These are phyloP conservation scores for Amphiprion percula DNA, from an alignment of 2,113 vertebrate genomes.

Conservation along the genomic window DNA sequence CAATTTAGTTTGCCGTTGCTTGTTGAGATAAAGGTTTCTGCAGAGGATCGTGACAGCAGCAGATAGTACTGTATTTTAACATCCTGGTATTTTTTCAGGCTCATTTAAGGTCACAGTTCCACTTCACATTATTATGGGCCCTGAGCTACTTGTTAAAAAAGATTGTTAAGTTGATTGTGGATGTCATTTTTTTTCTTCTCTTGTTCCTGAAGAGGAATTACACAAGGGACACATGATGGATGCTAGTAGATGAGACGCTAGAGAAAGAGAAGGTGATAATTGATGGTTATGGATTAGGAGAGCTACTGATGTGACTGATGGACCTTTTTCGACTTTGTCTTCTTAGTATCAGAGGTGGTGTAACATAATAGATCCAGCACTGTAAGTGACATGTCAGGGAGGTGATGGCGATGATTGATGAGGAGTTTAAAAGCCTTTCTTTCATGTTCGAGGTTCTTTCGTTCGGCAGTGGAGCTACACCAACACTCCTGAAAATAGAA, in stretches of 20 bases:
- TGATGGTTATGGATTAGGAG: conserved; percentile 31
- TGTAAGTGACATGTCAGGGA: conserved; percentile 29
- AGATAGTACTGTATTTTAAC: not conserved
- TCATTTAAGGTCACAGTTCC: conserved; percentile 9
- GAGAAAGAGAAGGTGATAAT: conserved; percentile 7
- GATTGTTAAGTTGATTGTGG: not conserved
- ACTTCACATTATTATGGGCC: not conserved
- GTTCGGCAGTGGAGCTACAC: not conserved
- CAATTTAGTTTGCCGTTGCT: conserved; percentile 5
- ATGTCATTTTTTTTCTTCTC: not conserved
- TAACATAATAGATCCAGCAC: conserved; percentile 24
- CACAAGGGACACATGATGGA: not conserved
- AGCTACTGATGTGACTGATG: conserved; percentile 14
- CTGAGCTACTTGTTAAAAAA: conserved; percentile 3
- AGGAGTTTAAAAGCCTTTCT: conserved; percentile 13
- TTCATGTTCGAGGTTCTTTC: conserved; percentile 34
- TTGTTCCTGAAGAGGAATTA: not conserved
- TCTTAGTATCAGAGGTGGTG: conserved; percentile 14
- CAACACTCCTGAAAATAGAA: conserved; percentile 30
- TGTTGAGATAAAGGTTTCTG: not conserved
- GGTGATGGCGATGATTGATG: conserved; percentile 31
- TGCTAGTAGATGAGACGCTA: conserved; percentile 2
- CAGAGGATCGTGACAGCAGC: not conserved
- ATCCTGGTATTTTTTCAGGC: conserved; percentile 10
- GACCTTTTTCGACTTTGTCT: conserved; percentile 1